These are phyloP conservation scores for Phorcus lineatus DNA, from an alignment of 2,888 invertebrate genomes.

Conservation along the genomic window DNA sequence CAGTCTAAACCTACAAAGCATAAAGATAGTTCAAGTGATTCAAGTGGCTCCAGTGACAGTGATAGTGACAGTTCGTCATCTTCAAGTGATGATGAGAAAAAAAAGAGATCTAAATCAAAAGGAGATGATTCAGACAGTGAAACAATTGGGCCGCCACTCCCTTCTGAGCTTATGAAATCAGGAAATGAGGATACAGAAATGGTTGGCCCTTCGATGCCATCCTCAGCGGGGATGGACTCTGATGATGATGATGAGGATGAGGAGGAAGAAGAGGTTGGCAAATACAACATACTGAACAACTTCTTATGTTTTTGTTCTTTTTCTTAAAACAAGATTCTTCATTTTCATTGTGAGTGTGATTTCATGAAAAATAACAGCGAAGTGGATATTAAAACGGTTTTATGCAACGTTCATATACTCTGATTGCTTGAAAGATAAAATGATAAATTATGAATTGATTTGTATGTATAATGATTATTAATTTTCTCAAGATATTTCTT, in stretches of 20 bases:
- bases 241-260: slow-evolving; percentile 55
- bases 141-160: slow-evolving; percentile 57
- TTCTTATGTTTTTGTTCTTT: too few species aligned
- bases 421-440: too few species aligned
- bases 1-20: slow-evolving; percentile 11
- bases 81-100: slow-evolving; percentile 52
- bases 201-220: slow-evolving; percentile 59
- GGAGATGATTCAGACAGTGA: slow-evolving; percentile 60
- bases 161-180: slow-evolving; percentile 46
- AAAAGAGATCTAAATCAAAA: slow-evolving; percentile 36
- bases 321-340: too few species aligned
- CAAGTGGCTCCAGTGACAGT: slow-evolving; percentile 32
- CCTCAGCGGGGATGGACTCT: slow-evolving; percentile 36
- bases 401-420: too few species aligned
- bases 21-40: neutral
- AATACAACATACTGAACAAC: neutral
- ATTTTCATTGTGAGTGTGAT: too few species aligned
- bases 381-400: too few species aligned
- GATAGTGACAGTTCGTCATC: slow-evolving; percentile 28
- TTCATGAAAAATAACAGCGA: too few species aligned
- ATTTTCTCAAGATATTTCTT: too few species aligned
- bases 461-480: too few species aligned
- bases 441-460: too few species aligned
- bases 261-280: slow-evolving; percentile 49
- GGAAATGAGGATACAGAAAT: slow-evolving; percentile 64